Base-by-base conservation (phyloP, 2,797 vertebrate genomes). In the Gorsachius magnificus region DNA sequence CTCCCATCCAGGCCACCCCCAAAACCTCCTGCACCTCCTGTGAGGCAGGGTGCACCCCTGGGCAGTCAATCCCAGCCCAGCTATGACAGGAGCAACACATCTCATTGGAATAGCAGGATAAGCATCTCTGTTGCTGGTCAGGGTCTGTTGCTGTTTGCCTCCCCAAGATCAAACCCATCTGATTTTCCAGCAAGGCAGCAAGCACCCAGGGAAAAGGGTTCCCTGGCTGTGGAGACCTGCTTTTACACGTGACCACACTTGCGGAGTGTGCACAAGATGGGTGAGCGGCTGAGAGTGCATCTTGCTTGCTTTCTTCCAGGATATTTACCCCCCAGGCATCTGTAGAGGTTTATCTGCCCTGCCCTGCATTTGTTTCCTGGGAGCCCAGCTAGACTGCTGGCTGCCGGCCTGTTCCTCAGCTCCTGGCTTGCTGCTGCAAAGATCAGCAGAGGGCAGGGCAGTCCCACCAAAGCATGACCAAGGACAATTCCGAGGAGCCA, bases 381-480 rank as follows among this genome's bases (percentile, higher is more conserved):
- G 33, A 70, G 51, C 63, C 50, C 48, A 69, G 64, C 45, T 13
- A 13, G 8, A 29, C 45, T 64, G 35, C 41, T 56, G 63, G 53
- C 46, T n/a, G 36, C 51, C 1, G 2, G 57, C 45, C 53, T 0
- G 5, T 36, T 45, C 38, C 41, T 38, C 68, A 57, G 28, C 56
- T 75, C 48, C 8, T 2, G 7, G 15, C 29, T 56, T 43, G 25
- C 48, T 53, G 68, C 75, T 46, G n/a, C 36, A n/a, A 13, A 35
- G 45, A 61, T 82, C 87, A 4, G 83, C 77, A 95, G 96, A 93
- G 93, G 94, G 93, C 94, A 96, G 94, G 61, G 36, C 72, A 87
- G 5, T 24, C 63, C 35, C 63, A 64, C 31, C 11, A 5, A 76
- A 89, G 78, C 35, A 43, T 16, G 63, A 29, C 9, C 0, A 2